A percentile compares a stretch with the other conserved stretches of the same genome.
Conservation (phyloP, 2,113 vertebrate genomes). For the Callaeas wilsoni region DNA sequence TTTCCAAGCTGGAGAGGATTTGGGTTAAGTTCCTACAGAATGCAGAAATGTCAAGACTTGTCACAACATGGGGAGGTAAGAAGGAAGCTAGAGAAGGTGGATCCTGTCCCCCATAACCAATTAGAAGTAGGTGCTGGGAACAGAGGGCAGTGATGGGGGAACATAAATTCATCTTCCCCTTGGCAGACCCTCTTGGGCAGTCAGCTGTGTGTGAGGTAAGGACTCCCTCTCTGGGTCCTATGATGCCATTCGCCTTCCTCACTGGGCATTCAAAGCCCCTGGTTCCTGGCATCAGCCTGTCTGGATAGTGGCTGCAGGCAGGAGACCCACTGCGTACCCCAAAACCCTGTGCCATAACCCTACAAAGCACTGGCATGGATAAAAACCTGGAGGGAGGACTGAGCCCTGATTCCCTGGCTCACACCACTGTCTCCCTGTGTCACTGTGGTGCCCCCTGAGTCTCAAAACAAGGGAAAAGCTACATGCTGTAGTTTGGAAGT, state of each 20-base stretch:
- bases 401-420: neutral
- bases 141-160: neutral
- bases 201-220: neutral
- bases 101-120: neutral
- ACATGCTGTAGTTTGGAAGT: neutral
- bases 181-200: neutral
- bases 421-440: neutral
- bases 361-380: neutral
- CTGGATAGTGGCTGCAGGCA: neutral
- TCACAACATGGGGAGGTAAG: accelerated
- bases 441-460: neutral
- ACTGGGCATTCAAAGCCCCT: accelerated
- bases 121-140: neutral
- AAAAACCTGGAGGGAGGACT: neutral
- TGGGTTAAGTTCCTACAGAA: neutral
- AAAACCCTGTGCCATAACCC: neutral
- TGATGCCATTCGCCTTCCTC: neutral
- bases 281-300: neutral
- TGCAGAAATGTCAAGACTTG: neutral
- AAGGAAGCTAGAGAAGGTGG: neutral
- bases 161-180: neutral
- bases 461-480: neutral
- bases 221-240: neutral
- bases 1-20: neutral
- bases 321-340: neutral